Base-by-base conservation (phyloP, 2,888 invertebrate species). In the Pegoplata infirma region DNA sequence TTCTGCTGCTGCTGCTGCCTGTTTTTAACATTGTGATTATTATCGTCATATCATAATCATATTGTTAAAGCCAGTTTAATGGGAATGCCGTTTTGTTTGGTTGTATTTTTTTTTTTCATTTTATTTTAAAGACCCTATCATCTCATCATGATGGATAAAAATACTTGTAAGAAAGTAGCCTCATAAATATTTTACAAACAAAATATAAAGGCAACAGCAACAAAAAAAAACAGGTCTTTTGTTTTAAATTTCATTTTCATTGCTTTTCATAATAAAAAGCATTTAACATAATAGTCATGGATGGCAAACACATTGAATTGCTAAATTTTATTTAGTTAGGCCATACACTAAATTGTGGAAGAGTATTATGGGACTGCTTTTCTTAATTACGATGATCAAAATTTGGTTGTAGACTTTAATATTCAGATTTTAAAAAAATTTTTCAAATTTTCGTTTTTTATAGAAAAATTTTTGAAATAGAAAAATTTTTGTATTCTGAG, bases 11-110 rank as follows among this genome's bases (percentile, higher is more conserved):
- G n/a, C 66, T 61, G 59, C 47, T n/a, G n/a, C n/a, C n/a, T 61
- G 55, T 61, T 74, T n/a, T 66, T 25, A 71, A 71, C 59, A 66
- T 49, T 61, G 69, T 55, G 78, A 78, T 78, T 78, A 78, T 78
- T 47, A 69, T 67, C 28, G 17, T 63, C 19, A 25, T 53, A 36
- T 53, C 47, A 59, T 66, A 74, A 78, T 73, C 56, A 16, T 47
- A 53, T 66, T 78, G 69, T 61, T 74, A 47, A 74, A 51, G 49
- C 19, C 69, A 28, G 19, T 75, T 68, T 49, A 68, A 75, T 61
- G 61, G 12, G 55, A 44, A 47, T 44, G 28, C 7, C 49, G 28
- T n/a, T 21, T 59, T 25, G 44, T 40, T 14, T 69, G 74, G 36
- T 46, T 36, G 68, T 56, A 68, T 68, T 77, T 73, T n/a, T n/a